Evolutionary conservation across 2,888 invertebrate genomes (phyloP), one percentile per base, ranked within the genome.

Genomic region (Apamea epomidion): DNA sequence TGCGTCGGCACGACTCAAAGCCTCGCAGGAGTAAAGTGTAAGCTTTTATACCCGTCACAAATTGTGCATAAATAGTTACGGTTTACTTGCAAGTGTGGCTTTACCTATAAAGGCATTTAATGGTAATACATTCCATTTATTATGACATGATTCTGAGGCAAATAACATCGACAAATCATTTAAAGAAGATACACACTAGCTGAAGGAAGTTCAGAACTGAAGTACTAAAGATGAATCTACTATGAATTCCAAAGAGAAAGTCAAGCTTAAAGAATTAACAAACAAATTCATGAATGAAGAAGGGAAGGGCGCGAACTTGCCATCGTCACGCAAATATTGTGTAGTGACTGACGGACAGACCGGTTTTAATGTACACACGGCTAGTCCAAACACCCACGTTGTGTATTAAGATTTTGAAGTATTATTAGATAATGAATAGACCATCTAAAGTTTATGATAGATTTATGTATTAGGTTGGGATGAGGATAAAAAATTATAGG

Each of bases 281-380:
- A 86, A 82, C 45, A 45, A 69, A 87, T 84, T 88, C 87, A 93
- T 95, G 93, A 95, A 95, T 94, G 94, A 92, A 92, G 88, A 90
- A 83, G 86, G 90, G 90, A 92, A 92, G 91, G 90, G 92, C 90
- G 91, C 91, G 89, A 90, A 90, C 88, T 90, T 91, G 90, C 91
- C 90, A 92, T 89, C 92, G 91, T 93, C 92, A 93, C 91, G 95
- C 95, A 95, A 95, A 95, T 94, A 95, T 93, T 94, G 93, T 93
- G 91, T 93, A 93, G 92, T 93, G 92, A 93, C 92, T 93, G 93
- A 94, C 90, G 91, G 86, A 92, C 87, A 76, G 92, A 95, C 95
- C 95, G 96, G 95, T 95, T 95, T 89, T 80, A 91, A 91, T 91
- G 92, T 92, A 93, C 92, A 94, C 92, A 93, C 80, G 86, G 89